These are phyloP conservation scores for Ceraclea dissimilis DNA, from an alignment of 2,888 invertebrate genomes.

Conservation along the genomic window DNA sequence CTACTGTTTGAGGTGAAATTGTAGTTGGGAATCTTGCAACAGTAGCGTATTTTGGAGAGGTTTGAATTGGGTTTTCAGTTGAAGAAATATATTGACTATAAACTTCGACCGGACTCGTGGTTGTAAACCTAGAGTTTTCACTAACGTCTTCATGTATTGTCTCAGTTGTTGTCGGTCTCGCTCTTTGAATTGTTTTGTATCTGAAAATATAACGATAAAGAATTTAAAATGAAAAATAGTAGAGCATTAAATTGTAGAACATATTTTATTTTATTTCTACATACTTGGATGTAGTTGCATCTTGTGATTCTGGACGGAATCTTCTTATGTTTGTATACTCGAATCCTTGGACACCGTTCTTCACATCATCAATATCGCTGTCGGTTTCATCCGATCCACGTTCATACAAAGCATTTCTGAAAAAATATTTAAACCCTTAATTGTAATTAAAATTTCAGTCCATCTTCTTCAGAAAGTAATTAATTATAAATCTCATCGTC, in stretches of 20 bases:
- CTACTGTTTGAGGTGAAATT: constrained; percentile 6
- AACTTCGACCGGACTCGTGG: constrained; percentile 14
- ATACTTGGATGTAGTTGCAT: constrained; percentile 45
- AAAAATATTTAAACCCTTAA: constrained; percentile 5
- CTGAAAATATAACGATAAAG: constrained; percentile 20
- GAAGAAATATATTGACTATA: constrained; percentile 13
- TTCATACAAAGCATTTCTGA: constrained; percentile 20
- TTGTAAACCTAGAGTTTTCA: neutral
- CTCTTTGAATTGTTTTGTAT: constrained; percentile 25
- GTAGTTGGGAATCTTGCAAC: constrained; percentile 15
- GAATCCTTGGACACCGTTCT: constrained; percentile 33
- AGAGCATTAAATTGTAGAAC: no score
- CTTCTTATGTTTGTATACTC: constrained; percentile 63
- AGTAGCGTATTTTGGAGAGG: constrained; percentile 14
- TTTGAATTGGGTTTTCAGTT: constrained; percentile 10
- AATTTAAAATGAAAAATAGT: neutral
- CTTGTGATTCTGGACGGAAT: constrained; percentile 46
- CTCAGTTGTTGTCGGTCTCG: constrained; percentile 18
- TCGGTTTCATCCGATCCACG: constrained; percentile 12
- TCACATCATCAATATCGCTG: constrained; percentile 18
- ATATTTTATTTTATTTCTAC: no score
- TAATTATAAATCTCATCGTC: no score
- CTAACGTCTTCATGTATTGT: constrained; percentile 10
- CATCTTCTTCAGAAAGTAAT: neutral
- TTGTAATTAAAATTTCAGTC: neutral